phyloP scores from a whole-genome alignment of 1,140 invertebrate genomes.

The Drosophila ambigua region DNA sequence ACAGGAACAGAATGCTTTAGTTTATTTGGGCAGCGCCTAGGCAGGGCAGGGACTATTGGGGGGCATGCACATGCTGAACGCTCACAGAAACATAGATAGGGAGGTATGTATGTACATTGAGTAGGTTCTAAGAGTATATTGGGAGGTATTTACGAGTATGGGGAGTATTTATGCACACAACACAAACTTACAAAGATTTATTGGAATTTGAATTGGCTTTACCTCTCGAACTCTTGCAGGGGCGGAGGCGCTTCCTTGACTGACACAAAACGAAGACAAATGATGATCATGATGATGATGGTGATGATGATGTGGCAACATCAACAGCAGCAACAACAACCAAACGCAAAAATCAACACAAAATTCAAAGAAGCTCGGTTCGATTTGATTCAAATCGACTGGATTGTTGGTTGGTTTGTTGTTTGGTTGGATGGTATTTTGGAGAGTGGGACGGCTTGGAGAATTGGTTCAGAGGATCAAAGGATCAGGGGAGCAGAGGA shows the following conservation, averaged over 20 bases:
- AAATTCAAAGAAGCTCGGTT: conserved; percentile 71
- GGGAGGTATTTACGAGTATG: conserved; percentile 30
- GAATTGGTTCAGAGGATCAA: not conserved
- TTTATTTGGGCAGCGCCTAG: conserved; percentile 30
- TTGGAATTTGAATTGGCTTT: conserved; percentile 74
- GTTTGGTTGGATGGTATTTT: conserved; percentile 3
- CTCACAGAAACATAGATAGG: conserved; percentile 32
- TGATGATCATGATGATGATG: conserved; percentile 55
- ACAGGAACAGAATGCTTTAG: conserved; percentile 36
- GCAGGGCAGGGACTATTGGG: conserved; percentile 2
- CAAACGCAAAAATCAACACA: conserved; percentile 61
- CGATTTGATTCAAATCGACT: conserved; percentile 29
- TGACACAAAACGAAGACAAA: conserved; percentile 78
- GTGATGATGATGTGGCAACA: conserved; percentile 59
- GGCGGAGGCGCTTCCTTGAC: conserved; percentile 65
- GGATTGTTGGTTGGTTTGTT: conserved; percentile 30
- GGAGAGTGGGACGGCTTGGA: conserved; percentile 5
- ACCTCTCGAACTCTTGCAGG: conserved; percentile 66
- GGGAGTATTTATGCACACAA: conserved; percentile 62
- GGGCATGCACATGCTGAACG: conserved; percentile 73
- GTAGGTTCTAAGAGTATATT: conserved; percentile 36
- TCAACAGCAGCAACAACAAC: conserved; percentile 61
- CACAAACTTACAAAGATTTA: conserved; percentile 73
- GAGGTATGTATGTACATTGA: conserved; percentile 43
- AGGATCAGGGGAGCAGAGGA: not conserved